Evolutionary conservation across 92 coral and sea anemone genomes (phyloP), one percentile per base, ranked within the genome.

Genomic region (Paragorgia papillata): DNA sequence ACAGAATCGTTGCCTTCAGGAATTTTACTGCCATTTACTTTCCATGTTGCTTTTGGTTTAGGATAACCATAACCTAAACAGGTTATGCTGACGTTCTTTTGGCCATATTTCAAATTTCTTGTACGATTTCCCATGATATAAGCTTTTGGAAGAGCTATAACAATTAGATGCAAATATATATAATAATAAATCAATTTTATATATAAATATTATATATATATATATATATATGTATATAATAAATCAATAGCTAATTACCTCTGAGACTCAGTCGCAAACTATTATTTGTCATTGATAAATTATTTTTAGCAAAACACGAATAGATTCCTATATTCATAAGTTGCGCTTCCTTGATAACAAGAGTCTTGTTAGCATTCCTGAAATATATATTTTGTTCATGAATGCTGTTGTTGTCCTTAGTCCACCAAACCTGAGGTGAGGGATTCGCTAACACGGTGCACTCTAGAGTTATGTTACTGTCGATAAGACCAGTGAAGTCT

Each of bases 61-160:
- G 95, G 95, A 76, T 80, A 56, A 24, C 88, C 95, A 80, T 76
- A 86, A 54, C 90, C 95, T 57, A 66, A 53, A 75, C 95, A 89
- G 21, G 48, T 37, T 55, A 80, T 30, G 37, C 61, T 51, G 53
- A 57, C 31, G 41, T 76, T 67, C 65, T 26, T 54, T 55, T 65
- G 28, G 56, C 73, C 57, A 9, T 12, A 37, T 7, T 73, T 63
- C 25, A 61, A 21, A 19, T 44, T 76, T 41, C 73, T 44, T 22
- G 51, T 48, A 8, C 29, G 26, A 13, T 25, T 20, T 27, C 57
- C 66, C 29, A 46, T 7, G 22, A 43, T 48, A n/a, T 58, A 40
- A 13, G 24, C 64, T 32, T 62, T 66, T 20, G 73, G 59, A 19
- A 41, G 57, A 25, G 53, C 78, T 71, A 58, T 29, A 18, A 20